Conservation (phyloP, 2,113 vertebrate genomes). For the Serilophus lunatus region DNA sequence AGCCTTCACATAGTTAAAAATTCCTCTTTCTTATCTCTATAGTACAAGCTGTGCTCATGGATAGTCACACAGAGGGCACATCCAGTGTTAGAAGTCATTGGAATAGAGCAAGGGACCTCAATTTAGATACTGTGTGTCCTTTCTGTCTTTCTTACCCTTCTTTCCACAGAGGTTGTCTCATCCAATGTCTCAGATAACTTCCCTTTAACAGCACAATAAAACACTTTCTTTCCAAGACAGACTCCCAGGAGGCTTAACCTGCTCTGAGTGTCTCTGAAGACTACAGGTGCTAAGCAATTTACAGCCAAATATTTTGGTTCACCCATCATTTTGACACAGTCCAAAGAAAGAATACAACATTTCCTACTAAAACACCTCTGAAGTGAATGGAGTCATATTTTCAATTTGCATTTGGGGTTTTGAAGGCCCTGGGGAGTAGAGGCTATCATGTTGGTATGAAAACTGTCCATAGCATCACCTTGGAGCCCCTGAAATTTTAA, state of each 20-base stretch:
- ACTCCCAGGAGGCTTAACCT: not conserved
- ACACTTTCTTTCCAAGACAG: not conserved
- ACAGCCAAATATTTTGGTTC: not conserved
- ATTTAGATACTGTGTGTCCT: not conserved
- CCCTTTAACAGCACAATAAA: not conserved
- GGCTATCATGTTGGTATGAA: not conserved
- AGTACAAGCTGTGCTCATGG: not conserved
- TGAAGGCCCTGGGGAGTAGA: not conserved
- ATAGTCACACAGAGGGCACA: not conserved
- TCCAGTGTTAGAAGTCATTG: rapidly evolving
- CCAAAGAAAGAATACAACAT: not conserved
- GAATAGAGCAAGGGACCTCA: not conserved
- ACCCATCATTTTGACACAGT: not conserved
- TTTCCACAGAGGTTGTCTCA: not conserved
- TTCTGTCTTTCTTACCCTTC: not conserved
- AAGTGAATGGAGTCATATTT: not conserved
- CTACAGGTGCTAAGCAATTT: not conserved
- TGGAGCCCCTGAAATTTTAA: not conserved
- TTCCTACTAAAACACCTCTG: not conserved
- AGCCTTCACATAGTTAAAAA: not conserved
- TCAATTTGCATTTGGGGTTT: not conserved
- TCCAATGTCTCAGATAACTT: not conserved
- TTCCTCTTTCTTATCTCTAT: not conserved
- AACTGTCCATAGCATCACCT: not conserved
- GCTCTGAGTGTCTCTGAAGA: not conserved